Percentiles rank a stretch among this genome's conserved stretches.
These are phyloP conservation scores for Heliocidaris tuberculata DNA, from an alignment of 35 echinoderm and acorn worm species.

Conservation along the genomic window DNA sequence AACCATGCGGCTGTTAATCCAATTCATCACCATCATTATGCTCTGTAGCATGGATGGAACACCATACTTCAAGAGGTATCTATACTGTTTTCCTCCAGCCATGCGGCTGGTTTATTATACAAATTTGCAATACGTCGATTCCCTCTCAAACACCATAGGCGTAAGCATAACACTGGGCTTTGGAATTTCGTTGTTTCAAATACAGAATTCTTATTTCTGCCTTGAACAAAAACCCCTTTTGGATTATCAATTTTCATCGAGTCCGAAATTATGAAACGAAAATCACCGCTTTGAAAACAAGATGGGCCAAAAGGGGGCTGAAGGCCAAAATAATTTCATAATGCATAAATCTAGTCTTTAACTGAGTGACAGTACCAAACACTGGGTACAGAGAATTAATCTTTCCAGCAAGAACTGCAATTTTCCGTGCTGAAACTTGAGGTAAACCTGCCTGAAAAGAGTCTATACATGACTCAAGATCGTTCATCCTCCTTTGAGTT, in stretches of 20 bases:
- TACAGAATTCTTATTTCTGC: slow-evolving; percentile 12
- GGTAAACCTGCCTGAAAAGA: background rate
- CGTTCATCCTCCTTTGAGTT: background rate
- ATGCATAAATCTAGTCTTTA: slow-evolving; percentile 54
- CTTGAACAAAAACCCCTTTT: slow-evolving; percentile 1
- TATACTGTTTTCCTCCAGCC: too few relatives aligned
- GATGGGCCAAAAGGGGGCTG: slow-evolving; percentile 44
- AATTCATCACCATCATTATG: too few relatives aligned
- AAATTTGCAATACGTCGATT: too few relatives aligned
- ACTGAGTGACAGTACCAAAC: slow-evolving; percentile 21
- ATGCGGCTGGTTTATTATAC: too few relatives aligned
- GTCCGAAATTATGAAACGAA: background rate
- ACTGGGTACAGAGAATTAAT: slow-evolving; percentile 42
- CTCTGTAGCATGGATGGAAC: too few relatives aligned
- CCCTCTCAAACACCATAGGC: background rate
- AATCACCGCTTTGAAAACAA: slow-evolving; percentile 29
- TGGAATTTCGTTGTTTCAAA: background rate
- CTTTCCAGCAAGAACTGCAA: slow-evolving; percentile 37
- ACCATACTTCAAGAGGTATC: too few relatives aligned
- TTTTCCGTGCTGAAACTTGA: slow-evolving; percentile 12
- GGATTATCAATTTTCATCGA: slow-evolving; percentile 3
- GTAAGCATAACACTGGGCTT: slow-evolving; percentile 15
- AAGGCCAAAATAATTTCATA: slow-evolving; percentile 45
- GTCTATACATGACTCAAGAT: slow-evolving; percentile 14
- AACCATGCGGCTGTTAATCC: too few relatives aligned